A percentile compares a stretch with the other conserved stretches of the same genome.
Conservation (phyloP, 1,140 invertebrate genomes). For the Hirudo medicinalis region DNA sequence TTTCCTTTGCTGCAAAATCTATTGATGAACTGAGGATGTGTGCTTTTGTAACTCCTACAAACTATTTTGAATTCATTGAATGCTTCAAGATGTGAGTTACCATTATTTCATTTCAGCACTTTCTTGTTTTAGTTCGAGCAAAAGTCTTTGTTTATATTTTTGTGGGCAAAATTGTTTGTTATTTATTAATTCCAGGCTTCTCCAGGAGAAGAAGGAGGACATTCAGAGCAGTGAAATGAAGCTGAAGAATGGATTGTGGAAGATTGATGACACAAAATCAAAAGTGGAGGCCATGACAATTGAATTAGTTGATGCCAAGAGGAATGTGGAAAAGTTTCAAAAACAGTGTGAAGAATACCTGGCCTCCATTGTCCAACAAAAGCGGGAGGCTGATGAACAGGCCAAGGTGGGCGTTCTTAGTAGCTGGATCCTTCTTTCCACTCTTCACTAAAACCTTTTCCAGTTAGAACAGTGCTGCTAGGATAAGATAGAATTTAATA, state of each 20-base stretch:
- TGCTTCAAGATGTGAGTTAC: conserved; percentile 60
- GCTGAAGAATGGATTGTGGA: conserved; percentile 54
- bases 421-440: too few relatives aligned
- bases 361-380: conserved; percentile 59
- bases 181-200: conserved; percentile 47
- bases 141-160: conserved; percentile 15
- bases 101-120: neutral
- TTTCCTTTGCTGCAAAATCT: conserved; percentile 55
- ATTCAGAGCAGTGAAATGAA: conserved; percentile 58
- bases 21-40: conserved; percentile 58
- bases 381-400: conserved; percentile 64
- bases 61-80: conserved; percentile 65
- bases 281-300: conserved; percentile 60
- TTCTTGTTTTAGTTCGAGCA: neutral
- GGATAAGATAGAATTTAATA: too few relatives aligned
- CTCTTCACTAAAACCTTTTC: too few relatives aligned
- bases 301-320: conserved; percentile 62
- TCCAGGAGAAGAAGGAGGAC: conserved; percentile 55
- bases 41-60: conserved; percentile 71
- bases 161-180: conserved; percentile 1
- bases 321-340: conserved; percentile 55
- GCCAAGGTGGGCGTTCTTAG: conserved; percentile 36
- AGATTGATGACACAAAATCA: conserved; percentile 58
- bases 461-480: too few relatives aligned
- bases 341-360: conserved; percentile 60